Evolutionary conservation across 2,113 vertebrate species (phyloP).

Genomic region (Rhagologus leucostigma): DNA sequence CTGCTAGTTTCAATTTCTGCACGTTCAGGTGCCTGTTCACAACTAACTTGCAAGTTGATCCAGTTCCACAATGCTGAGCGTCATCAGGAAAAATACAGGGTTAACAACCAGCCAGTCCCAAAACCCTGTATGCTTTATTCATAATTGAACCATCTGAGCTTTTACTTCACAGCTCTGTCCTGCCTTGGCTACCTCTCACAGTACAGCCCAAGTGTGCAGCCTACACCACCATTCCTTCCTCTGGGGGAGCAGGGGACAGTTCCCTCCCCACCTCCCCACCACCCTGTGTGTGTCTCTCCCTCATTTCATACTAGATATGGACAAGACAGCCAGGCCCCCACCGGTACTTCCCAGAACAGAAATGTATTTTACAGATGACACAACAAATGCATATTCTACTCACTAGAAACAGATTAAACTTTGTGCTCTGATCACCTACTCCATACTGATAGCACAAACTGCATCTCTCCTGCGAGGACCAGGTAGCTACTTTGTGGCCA

Average conservation of each 20-base stretch:
- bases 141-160: not conserved
- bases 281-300: accelerated
- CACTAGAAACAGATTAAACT: not conserved
- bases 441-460: not conserved
- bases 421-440: not conserved
- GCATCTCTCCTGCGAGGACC: not conserved
- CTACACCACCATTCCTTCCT: not conserved
- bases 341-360: not conserved
- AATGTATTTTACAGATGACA: not conserved
- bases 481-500: not conserved
- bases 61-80: not conserved
- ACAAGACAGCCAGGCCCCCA: not conserved
- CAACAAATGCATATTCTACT: not conserved
- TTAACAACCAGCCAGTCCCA: not conserved
- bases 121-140: not conserved
- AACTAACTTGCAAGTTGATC: not conserved
- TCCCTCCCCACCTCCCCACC: not conserved
- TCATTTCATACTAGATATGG: accelerated
- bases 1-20: not conserved
- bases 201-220: not conserved
- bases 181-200: not conserved
- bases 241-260: not conserved
- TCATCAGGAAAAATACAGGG: not conserved
- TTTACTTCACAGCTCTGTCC: not conserved
- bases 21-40: not conserved